Conservation (phyloP, 2,888 invertebrate genomes). For the Cephus sareptanus region DNA sequence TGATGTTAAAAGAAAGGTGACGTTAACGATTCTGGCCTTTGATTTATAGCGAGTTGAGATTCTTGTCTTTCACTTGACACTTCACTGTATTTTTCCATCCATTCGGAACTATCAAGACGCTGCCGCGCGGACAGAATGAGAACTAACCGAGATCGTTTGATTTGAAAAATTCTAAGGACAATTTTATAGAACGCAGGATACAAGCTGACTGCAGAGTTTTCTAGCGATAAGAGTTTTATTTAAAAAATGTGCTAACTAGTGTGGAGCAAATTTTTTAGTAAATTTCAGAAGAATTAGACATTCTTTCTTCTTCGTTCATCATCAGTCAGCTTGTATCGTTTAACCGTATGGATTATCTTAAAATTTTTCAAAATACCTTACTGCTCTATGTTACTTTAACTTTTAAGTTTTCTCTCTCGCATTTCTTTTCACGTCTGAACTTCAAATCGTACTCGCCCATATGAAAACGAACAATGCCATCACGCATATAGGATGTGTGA, state of each 20-base stretch:
- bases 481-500: background rate
- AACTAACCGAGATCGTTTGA: background rate
- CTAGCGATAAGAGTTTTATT: background rate
- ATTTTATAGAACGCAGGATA: background rate
- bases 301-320: background rate
- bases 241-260: background rate
- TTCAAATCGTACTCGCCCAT: background rate
- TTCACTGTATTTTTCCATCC: background rate
- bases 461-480: background rate
- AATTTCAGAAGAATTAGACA: background rate
- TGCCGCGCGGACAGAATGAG: background rate
- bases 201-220: background rate
- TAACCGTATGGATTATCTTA: background rate
- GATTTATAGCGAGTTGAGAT: background rate
- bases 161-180: background rate
- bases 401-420: background rate
- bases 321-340: background rate
- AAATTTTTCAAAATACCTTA: background rate
- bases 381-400: background rate
- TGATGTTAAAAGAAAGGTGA: background rate
- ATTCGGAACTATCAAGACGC: background rate
- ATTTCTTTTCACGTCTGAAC: background rate
- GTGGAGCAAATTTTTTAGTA: background rate
- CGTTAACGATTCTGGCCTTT: background rate
- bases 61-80: background rate